A percentile compares a stretch with the other conserved stretches of the same genome.
These are phyloP conservation scores for Ecdyonurus torrentis DNA, from an alignment of 2,888 invertebrate species.

Conservation along the genomic window DNA sequence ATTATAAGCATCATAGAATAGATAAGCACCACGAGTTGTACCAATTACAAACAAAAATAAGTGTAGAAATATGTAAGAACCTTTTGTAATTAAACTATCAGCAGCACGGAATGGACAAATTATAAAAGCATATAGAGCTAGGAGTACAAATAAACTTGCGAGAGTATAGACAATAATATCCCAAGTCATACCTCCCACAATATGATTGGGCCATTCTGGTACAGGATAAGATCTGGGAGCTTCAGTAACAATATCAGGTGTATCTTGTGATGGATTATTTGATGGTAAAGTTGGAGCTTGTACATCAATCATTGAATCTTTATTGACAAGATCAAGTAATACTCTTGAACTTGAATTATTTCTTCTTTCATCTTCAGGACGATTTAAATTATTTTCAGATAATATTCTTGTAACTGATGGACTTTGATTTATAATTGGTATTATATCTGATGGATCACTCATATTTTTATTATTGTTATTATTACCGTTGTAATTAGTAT, in stretches of 20 bases:
- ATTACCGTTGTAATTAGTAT: background rate
- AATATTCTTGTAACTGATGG: background rate
- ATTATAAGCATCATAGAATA: slow-evolving; percentile 1
- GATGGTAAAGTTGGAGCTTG: background rate
- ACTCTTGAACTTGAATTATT: background rate
- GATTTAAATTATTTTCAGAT: background rate
- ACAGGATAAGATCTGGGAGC: background rate
- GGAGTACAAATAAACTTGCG: background rate
- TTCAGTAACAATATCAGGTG: background rate
- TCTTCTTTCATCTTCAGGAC: background rate
- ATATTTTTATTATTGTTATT: background rate
- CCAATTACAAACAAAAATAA: background rate
- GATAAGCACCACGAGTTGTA: background rate
- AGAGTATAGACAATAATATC: background rate
- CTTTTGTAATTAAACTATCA: background rate
- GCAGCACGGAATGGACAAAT: background rate
- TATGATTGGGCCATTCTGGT: background rate
- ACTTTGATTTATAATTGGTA: background rate
- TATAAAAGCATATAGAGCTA: background rate
- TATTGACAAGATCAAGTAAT: slow-evolving; percentile 1
- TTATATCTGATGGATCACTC: background rate
- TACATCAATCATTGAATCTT: background rate
- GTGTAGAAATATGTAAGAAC: background rate
- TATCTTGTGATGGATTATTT: background rate
- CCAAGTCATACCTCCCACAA: background rate